A percentile compares a stretch with the other conserved stretches of the same genome.
Evolutionary conservation across 2,888 invertebrate genomes (phyloP).

Genomic region (Andrena fulva): DNA sequence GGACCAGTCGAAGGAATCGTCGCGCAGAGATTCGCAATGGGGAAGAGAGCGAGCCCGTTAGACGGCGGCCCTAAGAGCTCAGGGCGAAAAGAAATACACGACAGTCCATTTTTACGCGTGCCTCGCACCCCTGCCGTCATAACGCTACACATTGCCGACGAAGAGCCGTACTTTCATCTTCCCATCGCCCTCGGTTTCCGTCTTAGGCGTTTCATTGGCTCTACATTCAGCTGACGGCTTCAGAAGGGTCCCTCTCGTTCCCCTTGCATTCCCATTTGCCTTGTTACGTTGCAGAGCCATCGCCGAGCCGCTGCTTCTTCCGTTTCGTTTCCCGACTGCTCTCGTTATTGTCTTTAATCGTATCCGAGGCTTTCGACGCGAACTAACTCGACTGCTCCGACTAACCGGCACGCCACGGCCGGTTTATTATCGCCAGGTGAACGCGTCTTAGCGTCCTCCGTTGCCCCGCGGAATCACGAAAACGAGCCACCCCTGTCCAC

Average conservation of each 20-base stretch:
- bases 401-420: constrained; percentile 1
- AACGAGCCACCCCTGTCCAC: constrained; percentile 27
- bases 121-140: not conserved
- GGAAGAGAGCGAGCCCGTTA: constrained; percentile 1
- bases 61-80: constrained; percentile 25
- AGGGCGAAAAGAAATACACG: constrained; percentile 25
- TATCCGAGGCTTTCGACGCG: constrained; percentile 32
- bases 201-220: constrained; percentile 53
- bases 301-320: not conserved
- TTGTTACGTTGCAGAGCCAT: constrained; percentile 23
- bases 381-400: constrained; percentile 15
- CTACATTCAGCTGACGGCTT: constrained; percentile 24
- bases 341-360: constrained; percentile 40
- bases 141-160: not conserved
- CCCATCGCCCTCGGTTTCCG: constrained; percentile 36
- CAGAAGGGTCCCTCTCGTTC: constrained; percentile 11
- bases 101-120: constrained; percentile 31
- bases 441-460: constrained; percentile 2
- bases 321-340: not conserved
- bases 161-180: constrained; percentile 49
- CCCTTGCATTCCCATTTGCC: constrained; percentile 20
- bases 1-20: not conserved
- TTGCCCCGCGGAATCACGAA: constrained; percentile 44
- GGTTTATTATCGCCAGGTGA: constrained; percentile 39
- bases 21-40: not conserved